Conservation (phyloP, 2,888 invertebrate species). For the Chloroclysta siterata region DNA sequence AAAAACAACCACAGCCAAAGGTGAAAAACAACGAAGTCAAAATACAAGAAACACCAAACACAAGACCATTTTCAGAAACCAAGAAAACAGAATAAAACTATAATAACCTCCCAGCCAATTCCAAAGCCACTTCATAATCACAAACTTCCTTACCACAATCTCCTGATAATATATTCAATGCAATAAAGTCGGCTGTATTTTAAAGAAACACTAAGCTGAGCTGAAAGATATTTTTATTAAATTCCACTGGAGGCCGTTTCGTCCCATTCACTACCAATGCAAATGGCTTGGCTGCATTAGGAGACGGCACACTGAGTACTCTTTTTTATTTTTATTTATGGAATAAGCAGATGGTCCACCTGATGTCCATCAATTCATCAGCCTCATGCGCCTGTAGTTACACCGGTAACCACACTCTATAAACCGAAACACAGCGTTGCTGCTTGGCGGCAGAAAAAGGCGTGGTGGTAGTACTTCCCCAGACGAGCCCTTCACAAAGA, state of each 20-base stretch:
- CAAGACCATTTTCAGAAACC: slow-evolving; percentile 3
- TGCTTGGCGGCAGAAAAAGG: too few species aligned
- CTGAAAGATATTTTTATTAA: slow-evolving; percentile 82
- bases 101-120: slow-evolving; percentile 30
- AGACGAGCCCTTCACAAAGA: too few species aligned
- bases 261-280: slow-evolving; percentile 74
- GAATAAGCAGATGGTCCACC: too few species aligned
- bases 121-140: slow-evolving; percentile 23
- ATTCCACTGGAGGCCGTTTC: slow-evolving; percentile 77
- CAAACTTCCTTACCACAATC: slow-evolving; percentile 33
- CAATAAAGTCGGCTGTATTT: slow-evolving; percentile 61
- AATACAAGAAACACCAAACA: neutral
- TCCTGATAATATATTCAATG: slow-evolving; percentile 51
- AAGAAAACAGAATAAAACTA: slow-evolving; percentile 8
- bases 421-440: too few species aligned
- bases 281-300: slow-evolving; percentile 57
- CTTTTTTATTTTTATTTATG: neutral
- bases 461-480: too few species aligned
- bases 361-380: too few species aligned
- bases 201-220: slow-evolving; percentile 67
- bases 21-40: neutral
- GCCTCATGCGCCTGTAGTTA: too few species aligned
- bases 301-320: slow-evolving; percentile 22
- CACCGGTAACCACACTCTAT: too few species aligned
- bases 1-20: neutral